Evolutionary conservation across 2,797 vertebrate genomes (phyloP).

Genomic region (Atherinosoma microstoma): DNA sequence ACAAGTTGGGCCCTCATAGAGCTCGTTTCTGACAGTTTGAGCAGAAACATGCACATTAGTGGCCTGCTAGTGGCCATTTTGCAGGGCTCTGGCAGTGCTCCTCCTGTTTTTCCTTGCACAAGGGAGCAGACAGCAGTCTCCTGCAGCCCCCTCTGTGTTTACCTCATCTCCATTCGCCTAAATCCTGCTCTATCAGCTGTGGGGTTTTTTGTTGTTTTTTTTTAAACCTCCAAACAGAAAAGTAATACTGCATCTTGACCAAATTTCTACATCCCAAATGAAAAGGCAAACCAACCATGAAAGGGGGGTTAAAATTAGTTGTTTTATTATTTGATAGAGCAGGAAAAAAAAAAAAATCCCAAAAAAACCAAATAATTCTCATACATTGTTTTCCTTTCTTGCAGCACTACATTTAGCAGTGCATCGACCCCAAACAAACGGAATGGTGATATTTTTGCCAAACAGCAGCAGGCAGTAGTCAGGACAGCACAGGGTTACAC

Average conservation of each 20-base stretch:
- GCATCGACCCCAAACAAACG: constrained; percentile 71
- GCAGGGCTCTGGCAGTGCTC: no score
- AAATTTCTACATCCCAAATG: not conserved
- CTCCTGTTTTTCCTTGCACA: no score
- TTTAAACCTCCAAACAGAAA: not conserved
- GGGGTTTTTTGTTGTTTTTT: no score
- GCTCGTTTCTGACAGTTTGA: no score
- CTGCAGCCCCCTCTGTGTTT: no score
- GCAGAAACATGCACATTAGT: no score
- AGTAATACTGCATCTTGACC: not conserved
- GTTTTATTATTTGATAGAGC: constrained; percentile 87
- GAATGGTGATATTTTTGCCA: constrained; percentile 83
- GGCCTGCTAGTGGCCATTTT: no score
- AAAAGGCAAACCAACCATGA: constrained; percentile 40
- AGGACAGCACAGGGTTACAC: constrained; percentile 75
- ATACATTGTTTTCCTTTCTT: constrained; percentile 77
- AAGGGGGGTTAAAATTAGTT: constrained; percentile 87
- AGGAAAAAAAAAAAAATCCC: constrained; percentile 53
- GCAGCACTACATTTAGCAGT: constrained; percentile 55
- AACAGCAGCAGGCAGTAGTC: constrained; percentile 80
- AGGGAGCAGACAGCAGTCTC: no score
- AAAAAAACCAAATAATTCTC: constrained; percentile 72
- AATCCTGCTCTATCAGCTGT: not conserved
- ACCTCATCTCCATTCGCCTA: no score
- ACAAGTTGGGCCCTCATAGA: no score